A percentile compares a stretch with the other conserved stretches of the same genome.
phyloP scores from a whole-genome alignment of 2,113 vertebrate species.

The Pseudopipra pipra region DNA sequence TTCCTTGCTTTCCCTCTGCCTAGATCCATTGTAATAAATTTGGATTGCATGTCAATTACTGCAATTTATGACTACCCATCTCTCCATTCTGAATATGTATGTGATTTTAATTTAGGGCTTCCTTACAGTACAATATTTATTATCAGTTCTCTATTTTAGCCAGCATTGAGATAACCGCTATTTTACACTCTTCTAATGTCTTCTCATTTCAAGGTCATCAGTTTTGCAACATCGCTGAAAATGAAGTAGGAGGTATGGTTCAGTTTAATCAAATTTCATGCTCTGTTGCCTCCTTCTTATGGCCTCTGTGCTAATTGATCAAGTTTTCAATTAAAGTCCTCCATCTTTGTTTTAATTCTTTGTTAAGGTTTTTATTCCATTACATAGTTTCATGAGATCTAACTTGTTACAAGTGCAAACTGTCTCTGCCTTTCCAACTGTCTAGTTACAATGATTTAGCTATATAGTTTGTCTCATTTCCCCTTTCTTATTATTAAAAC shows the following conservation, averaged over 20 bases:
- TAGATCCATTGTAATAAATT: conserved; percentile 73
- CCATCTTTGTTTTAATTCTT: conserved; percentile 82
- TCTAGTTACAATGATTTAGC: not conserved
- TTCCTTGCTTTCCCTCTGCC: conserved; percentile 41
- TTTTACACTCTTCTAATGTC: conserved; percentile 59
- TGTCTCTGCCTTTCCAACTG: conserved; percentile 31
- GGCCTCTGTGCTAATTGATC: conserved; percentile 81
- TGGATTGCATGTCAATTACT: conserved; percentile 70
- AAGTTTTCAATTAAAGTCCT: conserved; percentile 82
- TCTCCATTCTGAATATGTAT: conserved; percentile 66
- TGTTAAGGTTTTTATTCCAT: conserved; percentile 78
- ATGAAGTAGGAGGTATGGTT: conserved; percentile 74
- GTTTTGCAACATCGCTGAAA: conserved; percentile 64
- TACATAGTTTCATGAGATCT: conserved; percentile 68
- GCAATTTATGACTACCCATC: conserved; percentile 65
- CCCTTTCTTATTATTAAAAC: not conserved
- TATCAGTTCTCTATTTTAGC: conserved; percentile 50
- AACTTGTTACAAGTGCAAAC: conserved; percentile 25
- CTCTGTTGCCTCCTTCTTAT: conserved; percentile 75
- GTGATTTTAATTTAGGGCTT: conserved; percentile 70
- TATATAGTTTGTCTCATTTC: not conserved
- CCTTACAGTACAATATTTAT: conserved; percentile 65
- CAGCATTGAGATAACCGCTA: conserved; percentile 38
- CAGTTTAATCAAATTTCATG: conserved; percentile 81
- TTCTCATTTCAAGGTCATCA: conserved; percentile 76